Conservation (phyloP, 2,888 invertebrate species). For the Tenthredo livida region DNA sequence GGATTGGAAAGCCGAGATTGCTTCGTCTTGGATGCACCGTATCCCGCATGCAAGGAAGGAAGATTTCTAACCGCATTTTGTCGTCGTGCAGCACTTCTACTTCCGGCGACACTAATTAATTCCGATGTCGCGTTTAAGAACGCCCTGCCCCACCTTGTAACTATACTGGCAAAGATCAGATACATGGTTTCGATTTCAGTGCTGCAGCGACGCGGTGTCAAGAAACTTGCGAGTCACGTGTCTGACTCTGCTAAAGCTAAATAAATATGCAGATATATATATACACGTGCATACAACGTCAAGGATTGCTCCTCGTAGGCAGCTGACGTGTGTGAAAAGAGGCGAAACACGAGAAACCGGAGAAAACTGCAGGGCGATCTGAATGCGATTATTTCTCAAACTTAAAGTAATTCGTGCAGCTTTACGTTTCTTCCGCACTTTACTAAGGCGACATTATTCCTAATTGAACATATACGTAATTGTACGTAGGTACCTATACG, state of each 20-base stretch:
- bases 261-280: neutral
- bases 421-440: neutral
- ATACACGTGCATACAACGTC: neutral
- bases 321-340: conserved; percentile 20
- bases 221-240: conserved; percentile 40
- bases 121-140: conserved; percentile 48
- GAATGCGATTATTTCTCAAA: conserved; percentile 42
- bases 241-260: neutral
- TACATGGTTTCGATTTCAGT: conserved; percentile 49
- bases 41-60: conserved; percentile 16
- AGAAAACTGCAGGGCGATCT: conserved; percentile 34
- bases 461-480: neutral
- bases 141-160: conserved; percentile 10
- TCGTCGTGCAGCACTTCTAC: conserved; percentile 47
- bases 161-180: neutral
- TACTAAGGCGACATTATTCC: neutral
- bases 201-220: neutral
- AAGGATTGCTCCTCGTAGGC: neutral
- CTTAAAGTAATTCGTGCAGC: conserved; percentile 24
- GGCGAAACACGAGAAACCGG: neutral
- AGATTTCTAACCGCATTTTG: conserved; percentile 53
- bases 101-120: conserved; percentile 53
- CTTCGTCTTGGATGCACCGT: conserved; percentile 13
- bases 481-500: neutral
- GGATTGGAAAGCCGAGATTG: conserved; percentile 47